These are phyloP conservation scores for Ormyrus thymus DNA, from an alignment of 2,888 invertebrate species.

Conservation along the genomic window DNA sequence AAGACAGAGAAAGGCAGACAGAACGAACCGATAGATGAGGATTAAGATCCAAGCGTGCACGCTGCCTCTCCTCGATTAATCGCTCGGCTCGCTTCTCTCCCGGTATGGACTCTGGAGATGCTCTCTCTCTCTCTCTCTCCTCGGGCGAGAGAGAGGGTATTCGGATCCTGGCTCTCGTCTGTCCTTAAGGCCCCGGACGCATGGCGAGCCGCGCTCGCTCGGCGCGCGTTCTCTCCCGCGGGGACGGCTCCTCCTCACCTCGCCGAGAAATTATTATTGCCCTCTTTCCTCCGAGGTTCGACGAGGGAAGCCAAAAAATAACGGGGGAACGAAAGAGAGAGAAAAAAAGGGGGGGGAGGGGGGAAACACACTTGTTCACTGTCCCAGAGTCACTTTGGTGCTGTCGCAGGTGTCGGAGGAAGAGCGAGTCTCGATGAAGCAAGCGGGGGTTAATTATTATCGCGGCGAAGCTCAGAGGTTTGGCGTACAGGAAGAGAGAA, in stretches of 20 bases:
- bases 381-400: background rate
- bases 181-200: conserved; percentile 19
- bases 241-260: background rate
- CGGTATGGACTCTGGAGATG: background rate
- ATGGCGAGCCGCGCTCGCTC: conserved; percentile 4
- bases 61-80: conserved; percentile 2
- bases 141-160: background rate
- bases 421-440: no score
- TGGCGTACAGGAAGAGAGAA: no score
- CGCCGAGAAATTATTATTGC: no score
- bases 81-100: no score
- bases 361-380: conserved; percentile 27
- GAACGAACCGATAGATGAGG: no score
- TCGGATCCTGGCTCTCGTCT: background rate
- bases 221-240: background rate
- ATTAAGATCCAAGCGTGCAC: background rate
- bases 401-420: no score
- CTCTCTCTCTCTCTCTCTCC: conserved; percentile 8
- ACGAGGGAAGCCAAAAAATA: background rate
- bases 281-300: conserved; percentile 10
- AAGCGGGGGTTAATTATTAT: no score
- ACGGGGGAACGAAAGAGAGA: background rate
- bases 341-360: background rate
- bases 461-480: no score
- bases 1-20: background rate